Base-by-base conservation (phyloP, 2,113 vertebrate species). In the Mugil cephalus region DNA sequence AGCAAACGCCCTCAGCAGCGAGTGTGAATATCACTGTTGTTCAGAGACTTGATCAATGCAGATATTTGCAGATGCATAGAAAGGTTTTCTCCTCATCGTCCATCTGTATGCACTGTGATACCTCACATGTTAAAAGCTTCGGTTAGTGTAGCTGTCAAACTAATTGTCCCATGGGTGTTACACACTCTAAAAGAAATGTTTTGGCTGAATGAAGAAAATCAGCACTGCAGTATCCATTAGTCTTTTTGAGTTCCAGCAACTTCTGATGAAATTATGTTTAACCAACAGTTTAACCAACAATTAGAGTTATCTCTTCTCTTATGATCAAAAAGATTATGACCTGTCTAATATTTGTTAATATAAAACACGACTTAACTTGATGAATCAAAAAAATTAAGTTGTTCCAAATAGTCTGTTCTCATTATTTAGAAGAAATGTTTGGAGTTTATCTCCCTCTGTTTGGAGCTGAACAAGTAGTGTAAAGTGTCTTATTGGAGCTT, bases 21-120 rank as follows among this genome's bases (percentile, higher is more conserved):
- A 69, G n/a, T 34, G n/a, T 4, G 24, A 70, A 47, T 34, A 55
- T 54, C 19, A 3, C 50, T 60, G 34, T 51, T 1, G 30, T 73
- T 63, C 60, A 76, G 51, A 55, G 58, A 43, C 48, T 45, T 79
- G 70, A 87, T 87, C 70, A 77, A 79, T 64, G 68, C 19, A 24
- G 72, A 63, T 45, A 36, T 65, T 47, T 74, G 42, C 65, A 74
- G 30, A 81, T 43, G 74, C 68, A 69, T 39, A 42, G 21, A 53
- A 71, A 42, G 13, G 17, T 71, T 69, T 64, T 56, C 10, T 59
- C 0, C 3, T 58, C 10, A 2, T 51, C 14, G 13, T 51, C 69
- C 58, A 59, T 80, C 69, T 82, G 78, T 19, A 47, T 42, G 53
- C 61, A 50, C 34, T 15, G n/a, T 8, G 0, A 11, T 68, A 62